These are phyloP conservation scores for Steinernema hermaphroditum DNA, from an alignment of 2,888 invertebrate species.

Conservation along the genomic window DNA sequence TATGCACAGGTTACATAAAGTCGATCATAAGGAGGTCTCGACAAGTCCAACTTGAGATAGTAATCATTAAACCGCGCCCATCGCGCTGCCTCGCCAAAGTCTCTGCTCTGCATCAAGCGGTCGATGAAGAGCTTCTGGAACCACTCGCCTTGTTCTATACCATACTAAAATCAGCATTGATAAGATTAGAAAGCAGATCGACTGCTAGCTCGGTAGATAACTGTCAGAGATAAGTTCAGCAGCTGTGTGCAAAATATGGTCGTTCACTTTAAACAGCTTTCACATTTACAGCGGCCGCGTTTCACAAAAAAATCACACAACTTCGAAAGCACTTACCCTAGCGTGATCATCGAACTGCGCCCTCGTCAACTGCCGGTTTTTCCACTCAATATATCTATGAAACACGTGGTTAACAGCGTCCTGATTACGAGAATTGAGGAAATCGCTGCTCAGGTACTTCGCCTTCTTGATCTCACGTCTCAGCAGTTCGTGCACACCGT, in stretches of 20 bases:
- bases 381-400: neutral
- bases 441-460: neutral
- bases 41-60: neutral
- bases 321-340: neutral
- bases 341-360: neutral
- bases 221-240: too few species aligned
- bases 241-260: too few species aligned
- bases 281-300: too few species aligned
- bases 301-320: too few species aligned
- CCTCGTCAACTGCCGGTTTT: neutral
- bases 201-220: too few species aligned
- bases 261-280: too few species aligned
- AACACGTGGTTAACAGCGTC: neutral
- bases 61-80: neutral
- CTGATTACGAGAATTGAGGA: neutral
- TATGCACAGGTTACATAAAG: neutral
- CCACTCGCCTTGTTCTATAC: neutral
- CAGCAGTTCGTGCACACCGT: neutral
- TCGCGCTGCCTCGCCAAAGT: neutral
- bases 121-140: neutral
- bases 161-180: neutral
- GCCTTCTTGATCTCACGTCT: neutral
- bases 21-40: neutral
- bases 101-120: neutral
- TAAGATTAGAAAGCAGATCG: too few species aligned